Evolutionary conservation across 2,888 invertebrate genomes (phyloP), one percentile per base, ranked within the genome.

Genomic region (Leptinotarsa peninsularis): DNA sequence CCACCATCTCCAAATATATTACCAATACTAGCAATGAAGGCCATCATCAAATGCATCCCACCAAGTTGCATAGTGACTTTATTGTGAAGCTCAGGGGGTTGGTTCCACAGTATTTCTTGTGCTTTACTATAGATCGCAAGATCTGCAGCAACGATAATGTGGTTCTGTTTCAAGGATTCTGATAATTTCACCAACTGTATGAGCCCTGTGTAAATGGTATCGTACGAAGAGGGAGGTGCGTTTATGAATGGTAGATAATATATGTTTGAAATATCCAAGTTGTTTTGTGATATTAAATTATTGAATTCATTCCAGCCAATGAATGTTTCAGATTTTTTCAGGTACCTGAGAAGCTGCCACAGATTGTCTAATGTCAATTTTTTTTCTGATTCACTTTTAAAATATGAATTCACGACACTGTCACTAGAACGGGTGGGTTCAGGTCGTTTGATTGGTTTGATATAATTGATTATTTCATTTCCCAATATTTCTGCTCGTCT

Each of bases 381-480:
- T 54, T n/a, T 54, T 54, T 54, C 54, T 54, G 54, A 54, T 54
- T 54, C 54, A 54, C 54, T 54, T 54, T 54, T 54, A 18, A 54
- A 54, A 54, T 54, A 54, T 54, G 18, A 54, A n/a, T 54, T 54
- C 54, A n/a, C 54, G 54, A 54, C 54, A 54, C 54, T 54, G 15
- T 54, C 54, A 54, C 54, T 54, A 54, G 54, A 54, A 54, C 54
- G n/a, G 54, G 54, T 54, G 54, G 54, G 18, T 54, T 54, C 54
- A 54, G 54, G 54, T 54, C 33, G 10, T 63, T 63, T 63, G 63
- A 63, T 63, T 63, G 63, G 63, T 63, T 63, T 63, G 23, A 23
- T 63, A 63, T 63, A 63, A 63, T n/a, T 63, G 63, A 63, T 63
- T 63, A 63, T 63, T 63, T 63, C 23, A 63, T 63, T 63, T 63